Base-by-base conservation (phyloP, 2,888 invertebrate genomes). In the Romanomermis culicivorax region DNA sequence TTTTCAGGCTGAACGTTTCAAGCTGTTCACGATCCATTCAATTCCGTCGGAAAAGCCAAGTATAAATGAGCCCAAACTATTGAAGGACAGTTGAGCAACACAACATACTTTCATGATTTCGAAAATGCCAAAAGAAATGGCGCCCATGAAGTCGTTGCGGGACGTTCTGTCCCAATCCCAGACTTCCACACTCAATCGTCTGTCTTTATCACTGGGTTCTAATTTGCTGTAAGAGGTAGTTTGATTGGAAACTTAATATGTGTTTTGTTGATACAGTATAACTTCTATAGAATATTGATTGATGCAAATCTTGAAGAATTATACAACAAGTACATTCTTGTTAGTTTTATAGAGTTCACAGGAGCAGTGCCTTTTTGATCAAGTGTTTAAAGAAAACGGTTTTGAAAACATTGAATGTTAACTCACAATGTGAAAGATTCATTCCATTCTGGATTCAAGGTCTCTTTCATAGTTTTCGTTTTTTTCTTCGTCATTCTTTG, bases 81-180 rank as follows among this genome's bases (percentile, higher is more conserved):
- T n/a, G n/a, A n/a, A n/a, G n/a, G n/a, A n/a, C n/a, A n/a, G n/a
- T n/a, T n/a, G n/a, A n/a, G n/a, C n/a, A n/a, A n/a, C n/a, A n/a
- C n/a, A 45, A 45, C 23, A n/a, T 45, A 62, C 64, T 58, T 75
- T 83, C 57, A 74, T 67, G 50, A 73, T 59, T 74, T 93, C 91
- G 7, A 88, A 89, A 62, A 93, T 87, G 2, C 97, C 97, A 71
- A 99, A 97, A 0, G 93, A 95, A 52, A 99, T 74, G 1, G 93
- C 88, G 3, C 97, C 97, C 97, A 99, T 99, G 72, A 97, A 99
- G 72, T 99, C 97, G 74, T 99, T 99, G 45, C 95, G 80, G 52
- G 95, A 93, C 57, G 97, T 97, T 55, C 97, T 78, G 73, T 99
- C 97, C 97, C 97, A 99, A 72, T 99, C 97, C 97, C 97, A 99